Conservation (phyloP, 2,797 vertebrate genomes). For the Lagodon rhomboides region DNA sequence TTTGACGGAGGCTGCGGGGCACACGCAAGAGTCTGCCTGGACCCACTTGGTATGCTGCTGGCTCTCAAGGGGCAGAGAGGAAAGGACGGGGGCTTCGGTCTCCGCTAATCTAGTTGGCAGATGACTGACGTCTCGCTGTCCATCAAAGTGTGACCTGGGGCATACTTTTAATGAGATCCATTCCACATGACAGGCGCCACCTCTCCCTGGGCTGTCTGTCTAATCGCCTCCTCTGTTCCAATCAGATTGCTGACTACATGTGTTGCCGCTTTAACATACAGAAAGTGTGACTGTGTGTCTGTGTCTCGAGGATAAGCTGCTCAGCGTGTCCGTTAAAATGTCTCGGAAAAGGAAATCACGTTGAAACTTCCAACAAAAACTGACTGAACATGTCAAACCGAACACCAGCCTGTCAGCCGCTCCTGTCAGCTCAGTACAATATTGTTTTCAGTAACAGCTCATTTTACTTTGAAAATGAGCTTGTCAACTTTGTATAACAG, state of each 20-base stretch:
- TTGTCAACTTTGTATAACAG: slow-evolving; percentile 48
- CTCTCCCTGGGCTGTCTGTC: slow-evolving; percentile 80
- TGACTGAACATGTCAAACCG: slow-evolving; percentile 64
- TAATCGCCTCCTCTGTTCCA: slow-evolving; percentile 72
- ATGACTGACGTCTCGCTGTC: slow-evolving; percentile 86
- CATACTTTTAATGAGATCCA: slow-evolving; percentile 87
- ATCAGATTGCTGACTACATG: slow-evolving; percentile 72
- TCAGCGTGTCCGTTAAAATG: slow-evolving; percentile 34
- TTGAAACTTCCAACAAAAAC: slow-evolving; percentile 42
- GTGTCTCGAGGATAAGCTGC: slow-evolving; percentile 26
- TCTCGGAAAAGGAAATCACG: slow-evolving; percentile 44
- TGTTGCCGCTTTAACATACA: slow-evolving; percentile 72
- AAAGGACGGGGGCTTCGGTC: slow-evolving; percentile 63
- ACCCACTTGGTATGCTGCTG: slow-evolving; percentile 72
- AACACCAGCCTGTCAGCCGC: slow-evolving; percentile 56
- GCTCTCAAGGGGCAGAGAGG: slow-evolving; percentile 73
- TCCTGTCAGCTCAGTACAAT: slow-evolving; percentile 46
- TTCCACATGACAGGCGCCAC: slow-evolving; percentile 82
- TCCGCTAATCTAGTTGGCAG: slow-evolving; percentile 79
- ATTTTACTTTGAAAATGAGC: slow-evolving; percentile 65
- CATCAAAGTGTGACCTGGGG: slow-evolving; percentile 87
- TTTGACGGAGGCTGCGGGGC: slow-evolving; percentile 58
- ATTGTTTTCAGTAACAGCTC: slow-evolving; percentile 52
- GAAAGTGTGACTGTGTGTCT: slow-evolving; percentile 28
- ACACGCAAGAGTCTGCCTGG: slow-evolving; percentile 48